These are phyloP conservation scores for Amiota mariae DNA, from an alignment of 2,888 invertebrate genomes.

Conservation along the genomic window DNA sequence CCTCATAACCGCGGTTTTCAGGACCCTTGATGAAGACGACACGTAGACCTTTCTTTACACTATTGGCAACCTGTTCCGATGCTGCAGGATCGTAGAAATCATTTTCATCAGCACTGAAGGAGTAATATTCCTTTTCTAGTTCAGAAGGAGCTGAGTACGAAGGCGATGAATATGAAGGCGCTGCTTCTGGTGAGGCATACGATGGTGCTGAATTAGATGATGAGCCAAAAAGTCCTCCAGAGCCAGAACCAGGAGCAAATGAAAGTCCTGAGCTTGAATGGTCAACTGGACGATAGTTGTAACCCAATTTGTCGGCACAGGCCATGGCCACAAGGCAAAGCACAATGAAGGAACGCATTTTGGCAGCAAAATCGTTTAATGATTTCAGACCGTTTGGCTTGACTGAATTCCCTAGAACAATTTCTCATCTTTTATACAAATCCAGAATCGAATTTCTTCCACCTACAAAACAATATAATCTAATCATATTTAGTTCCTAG, in stretches of 20 bases:
- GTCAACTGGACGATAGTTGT: constrained; percentile 58
- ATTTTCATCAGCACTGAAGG: constrained; percentile 61
- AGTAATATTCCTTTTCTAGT: constrained; percentile 63
- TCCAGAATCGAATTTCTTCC: constrained; percentile 37
- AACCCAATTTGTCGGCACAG: constrained; percentile 58
- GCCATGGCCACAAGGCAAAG: constrained; percentile 61
- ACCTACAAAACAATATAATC: constrained; percentile 50
- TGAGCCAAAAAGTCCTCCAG: constrained; percentile 34
- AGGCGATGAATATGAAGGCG: constrained; percentile 35
- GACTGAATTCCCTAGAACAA: constrained; percentile 59
- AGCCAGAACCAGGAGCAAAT: constrained; percentile 34
- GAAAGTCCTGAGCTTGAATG: constrained; percentile 45
- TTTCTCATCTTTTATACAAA: constrained; percentile 54
- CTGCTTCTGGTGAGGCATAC: constrained; percentile 31
- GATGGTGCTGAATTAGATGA: constrained; percentile 47
- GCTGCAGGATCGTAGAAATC: constrained; percentile 58
- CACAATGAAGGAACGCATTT: constrained; percentile 57
- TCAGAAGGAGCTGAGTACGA: constrained; percentile 51
- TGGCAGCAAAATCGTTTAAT: constrained; percentile 39
- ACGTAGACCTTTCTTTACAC: constrained; percentile 62
- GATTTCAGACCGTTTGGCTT: constrained; percentile 45
- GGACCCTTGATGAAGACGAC: constrained; percentile 71
- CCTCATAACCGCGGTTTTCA: constrained; percentile 64
- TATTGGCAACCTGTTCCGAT: constrained; percentile 49
- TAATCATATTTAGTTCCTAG: constrained; percentile 44